Conservation (phyloP, 2,797 vertebrate species). For the Pseudochirops cupreus region DNA sequence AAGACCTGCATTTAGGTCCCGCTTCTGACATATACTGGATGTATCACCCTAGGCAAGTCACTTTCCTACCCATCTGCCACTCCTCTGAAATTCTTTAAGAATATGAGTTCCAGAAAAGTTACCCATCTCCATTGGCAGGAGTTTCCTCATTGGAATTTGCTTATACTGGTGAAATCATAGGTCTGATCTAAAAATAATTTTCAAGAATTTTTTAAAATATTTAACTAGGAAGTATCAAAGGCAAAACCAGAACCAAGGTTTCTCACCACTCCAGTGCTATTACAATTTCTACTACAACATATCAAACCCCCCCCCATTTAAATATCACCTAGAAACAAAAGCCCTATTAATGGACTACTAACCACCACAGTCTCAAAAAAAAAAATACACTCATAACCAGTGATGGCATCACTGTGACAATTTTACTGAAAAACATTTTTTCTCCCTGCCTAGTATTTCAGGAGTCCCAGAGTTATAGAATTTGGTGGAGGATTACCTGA, state of each 20-base stretch:
- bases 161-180: not conserved
- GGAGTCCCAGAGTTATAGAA: not conserved
- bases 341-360: not conserved
- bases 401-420: not conserved
- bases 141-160: not conserved
- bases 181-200: not conserved
- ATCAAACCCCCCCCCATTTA: not conserved
- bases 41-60: not conserved
- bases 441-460: not conserved
- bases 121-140: not conserved
- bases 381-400: not conserved
- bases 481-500: not conserved
- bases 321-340: not conserved
- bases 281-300: not conserved
- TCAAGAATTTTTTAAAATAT: not conserved
- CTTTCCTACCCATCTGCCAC: not conserved
- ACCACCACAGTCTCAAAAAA: not conserved
- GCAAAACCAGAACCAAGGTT: not conserved
- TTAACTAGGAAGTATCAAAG: not conserved
- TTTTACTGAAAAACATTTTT: not conserved
- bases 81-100: not conserved
- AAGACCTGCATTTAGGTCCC: not conserved
- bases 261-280: not conserved
- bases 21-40: not conserved
- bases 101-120: not conserved